A percentile compares a stretch with the other conserved stretches of the same genome.
Evolutionary conservation across 1,140 invertebrate species (phyloP).

Genomic region (Cataglyphis hispanica): DNA sequence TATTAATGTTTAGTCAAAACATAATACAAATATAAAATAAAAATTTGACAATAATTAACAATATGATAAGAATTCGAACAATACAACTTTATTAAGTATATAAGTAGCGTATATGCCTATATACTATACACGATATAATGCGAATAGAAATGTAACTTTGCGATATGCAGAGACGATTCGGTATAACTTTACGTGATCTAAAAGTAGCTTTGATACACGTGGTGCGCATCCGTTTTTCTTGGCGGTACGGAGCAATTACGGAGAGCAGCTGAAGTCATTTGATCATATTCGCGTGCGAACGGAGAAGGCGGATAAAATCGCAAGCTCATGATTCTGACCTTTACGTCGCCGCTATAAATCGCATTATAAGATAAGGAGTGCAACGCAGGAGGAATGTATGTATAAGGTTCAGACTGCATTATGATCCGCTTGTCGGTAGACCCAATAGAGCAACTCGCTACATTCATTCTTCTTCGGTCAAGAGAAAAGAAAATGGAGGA

Average conservation of each 20-base stretch:
- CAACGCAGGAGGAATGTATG: not conserved
- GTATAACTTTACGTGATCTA: not conserved
- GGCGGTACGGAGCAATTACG: not conserved
- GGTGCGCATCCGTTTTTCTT: not conserved
- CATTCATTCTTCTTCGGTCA: constrained; percentile 23
- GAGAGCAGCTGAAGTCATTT: constrained; percentile 21
- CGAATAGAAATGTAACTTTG: not conserved
- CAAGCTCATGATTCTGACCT: constrained; percentile 59
- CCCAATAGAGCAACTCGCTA: constrained; percentile 30
- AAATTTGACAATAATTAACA: too few species aligned
- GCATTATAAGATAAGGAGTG: constrained; percentile 28
- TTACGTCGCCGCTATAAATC: constrained; percentile 38
- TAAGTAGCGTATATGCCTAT: too few species aligned
- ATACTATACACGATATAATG: not conserved
- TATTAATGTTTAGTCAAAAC: too few species aligned
- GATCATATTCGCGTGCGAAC: not conserved
- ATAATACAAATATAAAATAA: too few species aligned
- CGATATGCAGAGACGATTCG: not conserved
- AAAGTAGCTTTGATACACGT: not conserved
- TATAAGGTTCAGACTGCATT: not conserved
- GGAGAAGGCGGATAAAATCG: constrained; percentile 28
- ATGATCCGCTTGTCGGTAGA: constrained; percentile 38
- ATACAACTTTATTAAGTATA: too few species aligned
- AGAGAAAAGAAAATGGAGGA: constrained; percentile 37
- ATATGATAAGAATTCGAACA: too few species aligned